Evolutionary conservation across 1,140 invertebrate genomes (phyloP).

Genomic region (Rhagoletis zephyria): DNA sequence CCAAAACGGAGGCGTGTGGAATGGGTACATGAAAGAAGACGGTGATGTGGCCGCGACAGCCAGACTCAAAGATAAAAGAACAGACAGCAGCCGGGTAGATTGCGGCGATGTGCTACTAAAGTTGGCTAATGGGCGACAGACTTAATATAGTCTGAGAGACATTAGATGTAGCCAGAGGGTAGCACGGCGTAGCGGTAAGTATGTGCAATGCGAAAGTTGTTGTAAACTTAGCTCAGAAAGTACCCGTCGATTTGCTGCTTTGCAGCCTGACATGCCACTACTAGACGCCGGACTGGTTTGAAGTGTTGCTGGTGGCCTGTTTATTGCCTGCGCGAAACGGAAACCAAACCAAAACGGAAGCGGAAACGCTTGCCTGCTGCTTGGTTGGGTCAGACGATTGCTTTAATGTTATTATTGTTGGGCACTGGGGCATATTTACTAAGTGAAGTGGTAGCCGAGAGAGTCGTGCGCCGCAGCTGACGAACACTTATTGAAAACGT

Average conservation of each 20-base stretch:
- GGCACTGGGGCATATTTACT: constrained; percentile 34
- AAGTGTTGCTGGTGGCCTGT: constrained; percentile 27
- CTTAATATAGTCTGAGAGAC: neutral
- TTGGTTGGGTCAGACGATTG: constrained; percentile 44
- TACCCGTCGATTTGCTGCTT: neutral
- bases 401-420: constrained; percentile 46
- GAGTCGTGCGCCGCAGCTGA: neutral
- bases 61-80: constrained; percentile 8
- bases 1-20: neutral
- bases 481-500: constrained; percentile 38
- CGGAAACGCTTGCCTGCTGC: constrained; percentile 47
- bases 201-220: too few relatives aligned
- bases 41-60: neutral
- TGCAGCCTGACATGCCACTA: neutral
- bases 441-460: neutral
- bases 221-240: too few relatives aligned
- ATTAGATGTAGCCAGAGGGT: neutral
- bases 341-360: constrained; percentile 43
- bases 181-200: neutral
- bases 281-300: constrained; percentile 6
- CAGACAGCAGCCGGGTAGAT: neutral
- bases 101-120: neutral
- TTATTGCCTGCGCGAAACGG: constrained; percentile 42
- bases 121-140: neutral
- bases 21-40: neutral